Percentiles rank a stretch among this genome's conserved stretches.
These are phyloP conservation scores for Dryadula phaetusa DNA, from an alignment of 2,888 invertebrate genomes.

Conservation along the genomic window DNA sequence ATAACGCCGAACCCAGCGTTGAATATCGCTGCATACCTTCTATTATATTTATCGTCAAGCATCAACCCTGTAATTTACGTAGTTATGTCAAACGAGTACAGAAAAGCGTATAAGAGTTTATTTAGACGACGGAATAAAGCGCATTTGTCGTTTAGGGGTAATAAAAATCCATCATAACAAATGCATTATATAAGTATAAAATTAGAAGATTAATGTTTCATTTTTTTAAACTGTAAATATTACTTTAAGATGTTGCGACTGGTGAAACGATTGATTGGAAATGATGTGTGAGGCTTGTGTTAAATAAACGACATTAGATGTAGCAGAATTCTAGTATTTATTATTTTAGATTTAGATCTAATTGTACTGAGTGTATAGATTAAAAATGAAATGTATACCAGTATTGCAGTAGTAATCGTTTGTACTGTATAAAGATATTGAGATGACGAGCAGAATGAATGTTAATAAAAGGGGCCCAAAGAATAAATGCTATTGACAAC, in stretches of 20 bases:
- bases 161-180: conserved; percentile 32
- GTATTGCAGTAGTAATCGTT: background rate
- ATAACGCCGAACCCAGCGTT: conserved; percentile 85
- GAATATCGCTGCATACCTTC: conserved; percentile 92
- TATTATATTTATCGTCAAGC: conserved; percentile 94
- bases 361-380: background rate
- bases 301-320: conserved; percentile 6
- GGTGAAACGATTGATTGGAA: background rate
- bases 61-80: conserved; percentile 97
- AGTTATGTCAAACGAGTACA: conserved; percentile 96
- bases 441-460: conserved; percentile 12
- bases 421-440: conserved; percentile 7
- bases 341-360: conserved; percentile 18
- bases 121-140: conserved; percentile 82
- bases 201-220: conserved; percentile 1
- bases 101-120: conserved; percentile 93
- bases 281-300: background rate
- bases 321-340: conserved; percentile 30
- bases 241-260: background rate
- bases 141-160: conserved; percentile 41
- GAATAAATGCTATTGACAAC: conserved; percentile 32
- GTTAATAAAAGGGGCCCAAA: conserved; percentile 29
- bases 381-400: conserved; percentile 10
- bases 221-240: conserved; percentile 24
- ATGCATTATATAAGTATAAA: conserved; percentile 17